phyloP scores from a whole-genome alignment of 2,888 invertebrate species.

The Calliopum simillimum region DNA sequence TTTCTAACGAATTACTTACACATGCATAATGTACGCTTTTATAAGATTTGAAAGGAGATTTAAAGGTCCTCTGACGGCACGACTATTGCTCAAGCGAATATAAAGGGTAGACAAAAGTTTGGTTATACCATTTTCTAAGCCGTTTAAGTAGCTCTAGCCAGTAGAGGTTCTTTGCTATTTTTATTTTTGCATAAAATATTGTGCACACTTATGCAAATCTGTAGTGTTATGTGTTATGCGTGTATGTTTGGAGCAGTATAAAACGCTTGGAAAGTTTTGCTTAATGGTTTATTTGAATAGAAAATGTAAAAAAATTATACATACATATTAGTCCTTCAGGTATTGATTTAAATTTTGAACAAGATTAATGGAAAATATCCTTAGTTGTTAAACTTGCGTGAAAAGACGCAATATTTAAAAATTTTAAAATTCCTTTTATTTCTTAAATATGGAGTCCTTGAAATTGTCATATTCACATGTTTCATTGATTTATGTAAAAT shows the following conservation, averaged over 20 bases:
- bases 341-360: too few species aligned
- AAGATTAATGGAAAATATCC: too few species aligned
- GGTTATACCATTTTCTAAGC: conserved; percentile 3
- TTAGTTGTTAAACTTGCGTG: too few species aligned
- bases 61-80: background rate
- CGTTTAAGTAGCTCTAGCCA: background rate
- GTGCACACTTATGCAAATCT: background rate
- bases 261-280: too few species aligned
- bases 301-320: too few species aligned
- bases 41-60: conserved; percentile 6
- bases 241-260: background rate
- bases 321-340: too few species aligned
- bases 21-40: conserved; percentile 17
- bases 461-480: too few species aligned
- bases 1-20: conserved; percentile 19
- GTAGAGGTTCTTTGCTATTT: conserved; percentile 1
- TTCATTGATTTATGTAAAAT: too few species aligned
- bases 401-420: too few species aligned
- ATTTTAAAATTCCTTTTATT: too few species aligned
- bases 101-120: conserved; percentile 15
- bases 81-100: conserved; percentile 7
- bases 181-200: background rate
- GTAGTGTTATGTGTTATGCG: background rate
- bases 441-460: too few species aligned
- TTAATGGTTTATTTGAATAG: too few species aligned